Evolutionary conservation across 2,888 invertebrate species (phyloP).

Genomic region (Tromatobia lineatoria): DNA sequence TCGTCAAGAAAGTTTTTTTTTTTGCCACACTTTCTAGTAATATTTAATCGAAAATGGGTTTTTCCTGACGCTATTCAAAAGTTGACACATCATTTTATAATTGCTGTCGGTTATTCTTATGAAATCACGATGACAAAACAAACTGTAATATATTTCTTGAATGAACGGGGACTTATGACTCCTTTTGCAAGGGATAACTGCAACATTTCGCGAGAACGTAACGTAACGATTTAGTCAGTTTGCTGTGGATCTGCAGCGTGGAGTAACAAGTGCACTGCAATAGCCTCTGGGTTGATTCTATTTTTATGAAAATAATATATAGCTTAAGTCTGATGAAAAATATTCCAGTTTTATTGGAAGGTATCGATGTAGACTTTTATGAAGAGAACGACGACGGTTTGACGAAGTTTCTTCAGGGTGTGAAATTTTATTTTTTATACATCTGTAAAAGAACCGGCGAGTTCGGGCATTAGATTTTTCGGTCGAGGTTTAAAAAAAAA

Average conservation of each 20-base stretch:
- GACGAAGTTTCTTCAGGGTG: conserved; percentile 64
- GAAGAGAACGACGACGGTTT: conserved; percentile 52
- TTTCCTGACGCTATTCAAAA: no score
- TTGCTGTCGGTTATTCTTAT: no score
- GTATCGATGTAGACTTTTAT: conserved; percentile 80
- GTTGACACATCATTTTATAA: no score
- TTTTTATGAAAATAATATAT: conserved; percentile 81
- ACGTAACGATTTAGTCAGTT: conserved; percentile 54
- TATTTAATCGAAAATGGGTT: no score
- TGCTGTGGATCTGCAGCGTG: conserved; percentile 55
- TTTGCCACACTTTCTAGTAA: no score
- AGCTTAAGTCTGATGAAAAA: conserved; percentile 71
- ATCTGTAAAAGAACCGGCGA: conserved; percentile 76
- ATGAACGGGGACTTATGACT: no score
- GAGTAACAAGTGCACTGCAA: conserved; percentile 75
- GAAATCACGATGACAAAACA: no score
- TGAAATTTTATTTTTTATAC: conserved; percentile 79
- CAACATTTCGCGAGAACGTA: conserved; percentile 49
- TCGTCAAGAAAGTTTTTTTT: no score
- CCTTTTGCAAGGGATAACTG: background rate
- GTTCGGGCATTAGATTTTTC: conserved; percentile 73
- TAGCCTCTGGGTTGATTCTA: conserved; percentile 81
- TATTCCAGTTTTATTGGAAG: conserved; percentile 85
- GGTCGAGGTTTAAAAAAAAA: conserved; percentile 8
- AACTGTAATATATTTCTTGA: no score